Base-by-base conservation (phyloP, 2,888 invertebrate species). In the Eupithecia dodoneata region DNA sequence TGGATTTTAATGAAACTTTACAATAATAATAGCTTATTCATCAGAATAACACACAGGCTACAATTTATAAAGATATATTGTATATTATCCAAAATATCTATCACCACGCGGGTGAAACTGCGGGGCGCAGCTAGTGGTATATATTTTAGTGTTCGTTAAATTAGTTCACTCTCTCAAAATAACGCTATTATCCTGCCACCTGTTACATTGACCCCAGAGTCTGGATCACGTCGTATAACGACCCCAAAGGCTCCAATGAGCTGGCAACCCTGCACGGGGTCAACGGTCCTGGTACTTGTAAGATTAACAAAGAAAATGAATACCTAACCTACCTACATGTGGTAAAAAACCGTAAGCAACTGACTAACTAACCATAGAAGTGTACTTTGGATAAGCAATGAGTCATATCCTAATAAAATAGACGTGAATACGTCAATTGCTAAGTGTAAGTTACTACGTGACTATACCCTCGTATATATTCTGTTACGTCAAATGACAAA, bases 291-390 rank as follows among this genome's bases (percentile, higher is more conserved):
- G 6, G 30, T 47, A 70, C 69, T 69, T 45, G 69, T 69, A 67
- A 44, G 67, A 44, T 45, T 70, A 47, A 70, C 70, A 70, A 70
- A 70, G 47, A 70, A 70, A 63, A 49, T 70, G n/a, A 70, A n/a
- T 47, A 70, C 30, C 47, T 18, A 45, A 70, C 70, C 47, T 18
- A 30, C 63, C 30, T 30, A 70, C 70, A 70, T 18, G 70, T 49
- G 70, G 70, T 49, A 70, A 70, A 70, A 70, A 70, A 70, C 59
- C 45, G 70, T 70, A 70, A 70, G 47, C 18, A 66, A 13, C n/a
- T 18, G 55, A 18, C 12, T 47, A 15, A 42, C n/a, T 69, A 30
- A 13, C 7, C 18, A 18, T 70, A 44, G 42, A 44, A 45, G 44
- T 45, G n/a, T 44, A 45, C 47, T 47, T n/a, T 44, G 70, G 49